phyloP scores from a whole-genome alignment of 2,113 vertebrate species.

The Fulica atra region DNA sequence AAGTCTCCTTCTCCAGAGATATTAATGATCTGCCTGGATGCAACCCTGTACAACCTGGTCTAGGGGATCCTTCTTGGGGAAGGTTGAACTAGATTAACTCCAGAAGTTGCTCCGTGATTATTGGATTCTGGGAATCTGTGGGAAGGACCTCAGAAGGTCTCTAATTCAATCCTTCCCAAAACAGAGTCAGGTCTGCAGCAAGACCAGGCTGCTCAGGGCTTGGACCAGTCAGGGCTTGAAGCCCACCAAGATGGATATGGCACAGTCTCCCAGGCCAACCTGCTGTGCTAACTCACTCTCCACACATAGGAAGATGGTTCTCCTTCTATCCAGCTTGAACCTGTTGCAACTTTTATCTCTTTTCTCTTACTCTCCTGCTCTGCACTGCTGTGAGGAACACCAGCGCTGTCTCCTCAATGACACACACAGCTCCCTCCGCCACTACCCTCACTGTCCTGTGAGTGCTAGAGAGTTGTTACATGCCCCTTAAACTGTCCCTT shows the following conservation, averaged over 20 bases:
- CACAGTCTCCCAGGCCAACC: background rate
- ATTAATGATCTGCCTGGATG: too few relatives aligned
- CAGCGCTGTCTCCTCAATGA: fast-evolving
- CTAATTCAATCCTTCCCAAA: background rate
- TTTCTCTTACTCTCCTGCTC: fast-evolving
- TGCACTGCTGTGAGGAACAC: background rate
- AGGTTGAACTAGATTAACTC: too few relatives aligned
- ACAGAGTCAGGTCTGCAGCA: background rate
- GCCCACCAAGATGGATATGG: too few relatives aligned
- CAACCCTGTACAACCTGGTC: too few relatives aligned
- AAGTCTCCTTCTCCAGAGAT: too few relatives aligned
- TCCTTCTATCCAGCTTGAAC: background rate
- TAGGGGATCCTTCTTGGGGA: too few relatives aligned
- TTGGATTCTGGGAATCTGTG: too few relatives aligned
- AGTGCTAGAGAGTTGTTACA: background rate
- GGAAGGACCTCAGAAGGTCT: background rate
- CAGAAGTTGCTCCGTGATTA: too few relatives aligned
- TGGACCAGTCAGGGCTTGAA: background rate
- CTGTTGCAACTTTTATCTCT: background rate
- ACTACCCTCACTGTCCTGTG: too few relatives aligned
- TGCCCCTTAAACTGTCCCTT: background rate
- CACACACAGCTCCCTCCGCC: too few relatives aligned
- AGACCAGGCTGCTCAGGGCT: background rate
- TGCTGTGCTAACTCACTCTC: background rate
- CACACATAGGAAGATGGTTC: background rate